Percentiles rank a stretch among this genome's conserved stretches.
These are phyloP conservation scores for Aphaenogaster ashmeadi DNA, from an alignment of 1,140 invertebrate genomes.

Conservation along the genomic window DNA sequence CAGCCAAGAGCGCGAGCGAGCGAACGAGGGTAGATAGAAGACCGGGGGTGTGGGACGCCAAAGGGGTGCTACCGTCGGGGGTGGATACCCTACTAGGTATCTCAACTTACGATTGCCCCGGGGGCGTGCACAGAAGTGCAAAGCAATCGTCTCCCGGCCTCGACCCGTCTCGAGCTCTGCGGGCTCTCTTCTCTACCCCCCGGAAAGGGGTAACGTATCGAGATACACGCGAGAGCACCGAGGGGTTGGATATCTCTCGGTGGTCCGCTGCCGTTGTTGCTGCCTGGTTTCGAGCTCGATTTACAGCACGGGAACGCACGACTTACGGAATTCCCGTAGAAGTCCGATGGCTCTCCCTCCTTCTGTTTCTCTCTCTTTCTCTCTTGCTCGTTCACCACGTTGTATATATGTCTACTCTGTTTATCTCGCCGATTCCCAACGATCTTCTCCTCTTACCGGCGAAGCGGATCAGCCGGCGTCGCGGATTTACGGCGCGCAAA, in stretches of 20 bases:
- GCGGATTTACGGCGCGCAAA: constrained; percentile 61
- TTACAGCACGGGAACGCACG: constrained; percentile 71
- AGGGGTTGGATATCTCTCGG: constrained; percentile 62
- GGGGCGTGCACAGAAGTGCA: constrained; percentile 78
- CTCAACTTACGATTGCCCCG: constrained; percentile 78
- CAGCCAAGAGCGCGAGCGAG: constrained; percentile 35
- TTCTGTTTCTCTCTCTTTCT: background rate
- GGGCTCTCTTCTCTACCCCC: constrained; percentile 64
- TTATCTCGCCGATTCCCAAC: constrained; percentile 44
- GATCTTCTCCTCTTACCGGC: constrained; percentile 47
- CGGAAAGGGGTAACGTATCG: constrained; percentile 74
- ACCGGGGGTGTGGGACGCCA: background rate
- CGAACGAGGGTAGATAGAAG: background rate
- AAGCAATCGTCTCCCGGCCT: constrained; percentile 76
- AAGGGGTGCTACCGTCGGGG: constrained; percentile 39
- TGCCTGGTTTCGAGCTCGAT: constrained; percentile 68
- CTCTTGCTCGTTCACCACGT: background rate
- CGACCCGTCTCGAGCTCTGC: constrained; percentile 71
- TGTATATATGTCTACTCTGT: constrained; percentile 32
- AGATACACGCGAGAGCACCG: constrained; percentile 67
- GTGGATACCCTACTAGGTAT: constrained; percentile 73
- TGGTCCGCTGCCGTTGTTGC: constrained; percentile 65
- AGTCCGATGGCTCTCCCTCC: constrained; percentile 61
- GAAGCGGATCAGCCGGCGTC: constrained; percentile 47
- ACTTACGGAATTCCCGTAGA: constrained; percentile 67